Evolutionary conservation across 1,140 invertebrate species (phyloP).

Genomic region (Ceratina calcarata): DNA sequence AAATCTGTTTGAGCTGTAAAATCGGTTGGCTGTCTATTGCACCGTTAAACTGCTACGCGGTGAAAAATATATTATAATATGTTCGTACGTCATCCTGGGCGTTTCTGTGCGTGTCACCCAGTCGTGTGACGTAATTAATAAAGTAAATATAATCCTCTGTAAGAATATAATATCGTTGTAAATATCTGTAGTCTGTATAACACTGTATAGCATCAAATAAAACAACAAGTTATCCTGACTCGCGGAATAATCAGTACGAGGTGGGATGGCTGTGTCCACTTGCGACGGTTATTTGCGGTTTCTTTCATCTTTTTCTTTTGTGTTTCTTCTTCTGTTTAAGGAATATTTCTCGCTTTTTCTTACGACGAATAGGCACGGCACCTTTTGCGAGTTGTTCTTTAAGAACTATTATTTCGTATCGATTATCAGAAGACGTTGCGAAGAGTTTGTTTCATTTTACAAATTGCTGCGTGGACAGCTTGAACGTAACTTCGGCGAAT

Average conservation of each 20-base stretch:
- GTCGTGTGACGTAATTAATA: slow-evolving; percentile 68
- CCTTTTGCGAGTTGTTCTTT: slow-evolving; percentile 57
- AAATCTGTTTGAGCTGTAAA: slow-evolving; percentile 79
- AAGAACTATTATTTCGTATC: slow-evolving; percentile 34
- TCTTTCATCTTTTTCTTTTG: slow-evolving; percentile 51
- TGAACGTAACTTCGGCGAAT: background rate
- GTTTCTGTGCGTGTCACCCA: slow-evolving; percentile 51
- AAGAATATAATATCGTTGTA: slow-evolving; percentile 82
- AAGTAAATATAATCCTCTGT: slow-evolving; percentile 82
- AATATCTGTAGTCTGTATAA: slow-evolving; percentile 82
- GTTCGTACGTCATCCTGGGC: slow-evolving; percentile 48
- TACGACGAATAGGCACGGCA: slow-evolving; percentile 72
- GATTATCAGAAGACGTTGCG: slow-evolving; percentile 20
- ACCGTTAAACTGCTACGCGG: slow-evolving; percentile 72
- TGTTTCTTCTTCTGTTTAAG: slow-evolving; percentile 46
- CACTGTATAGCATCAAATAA: slow-evolving; percentile 82
- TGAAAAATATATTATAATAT: slow-evolving; percentile 79
- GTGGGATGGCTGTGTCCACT: slow-evolving; percentile 81
- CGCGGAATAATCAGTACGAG: slow-evolving; percentile 79
- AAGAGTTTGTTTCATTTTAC: slow-evolving; percentile 8
- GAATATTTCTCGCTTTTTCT: slow-evolving; percentile 44
- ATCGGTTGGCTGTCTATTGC: slow-evolving; percentile 78
- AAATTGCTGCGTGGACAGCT: slow-evolving; percentile 9
- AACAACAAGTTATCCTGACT: slow-evolving; percentile 80
- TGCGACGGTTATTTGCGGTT: slow-evolving; percentile 70